Evolutionary conservation across 2,797 vertebrate genomes (phyloP).

Genomic region (Neosilurus mollespiculum): DNA sequence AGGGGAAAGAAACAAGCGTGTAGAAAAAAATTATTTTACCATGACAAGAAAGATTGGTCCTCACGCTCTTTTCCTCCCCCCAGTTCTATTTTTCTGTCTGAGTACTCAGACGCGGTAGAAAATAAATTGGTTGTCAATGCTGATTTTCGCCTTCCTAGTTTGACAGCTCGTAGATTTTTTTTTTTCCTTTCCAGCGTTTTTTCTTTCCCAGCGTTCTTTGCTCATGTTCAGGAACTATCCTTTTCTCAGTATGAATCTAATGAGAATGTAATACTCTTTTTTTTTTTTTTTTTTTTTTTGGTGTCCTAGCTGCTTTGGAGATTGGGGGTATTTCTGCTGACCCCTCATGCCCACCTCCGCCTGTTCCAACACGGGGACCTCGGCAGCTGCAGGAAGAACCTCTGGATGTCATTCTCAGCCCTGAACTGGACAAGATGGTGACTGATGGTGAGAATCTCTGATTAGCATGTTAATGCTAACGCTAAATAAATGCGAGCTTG

Average conservation of each 20-base stretch:
- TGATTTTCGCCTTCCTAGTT: constrained; percentile 44
- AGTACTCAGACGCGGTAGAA: constrained; percentile 38
- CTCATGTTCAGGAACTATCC: constrained; percentile 13
- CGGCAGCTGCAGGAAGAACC: constrained; percentile 83
- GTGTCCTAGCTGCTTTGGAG: constrained; percentile 79
- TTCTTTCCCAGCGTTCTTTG: neutral
- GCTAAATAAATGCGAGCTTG: neutral
- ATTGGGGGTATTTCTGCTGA: constrained; percentile 76
- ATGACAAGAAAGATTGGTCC: constrained; percentile 43
- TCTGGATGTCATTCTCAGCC: constrained; percentile 91
- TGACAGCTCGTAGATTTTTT: constrained; percentile 29
- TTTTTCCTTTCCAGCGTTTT: neutral
- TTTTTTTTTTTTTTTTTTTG: neutral
- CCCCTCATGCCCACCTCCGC: constrained; percentile 73
- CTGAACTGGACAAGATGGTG: constrained; percentile 97
- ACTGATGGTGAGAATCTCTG: constrained; percentile 82
- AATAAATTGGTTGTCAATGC: constrained; percentile 49
- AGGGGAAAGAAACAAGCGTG: neutral
- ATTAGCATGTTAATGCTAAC: neutral
- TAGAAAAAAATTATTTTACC: constrained; percentile 38
- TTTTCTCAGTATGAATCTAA: constrained; percentile 22
- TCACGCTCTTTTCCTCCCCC: constrained; percentile 14
- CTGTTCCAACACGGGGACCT: constrained; percentile 68
- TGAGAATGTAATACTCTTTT: neutral
- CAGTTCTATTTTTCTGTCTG: constrained; percentile 21